Evolutionary conservation across 1,140 invertebrate species (phyloP), one percentile per base, ranked within the genome.

Genomic region (Drosophila pruinosa): DNA sequence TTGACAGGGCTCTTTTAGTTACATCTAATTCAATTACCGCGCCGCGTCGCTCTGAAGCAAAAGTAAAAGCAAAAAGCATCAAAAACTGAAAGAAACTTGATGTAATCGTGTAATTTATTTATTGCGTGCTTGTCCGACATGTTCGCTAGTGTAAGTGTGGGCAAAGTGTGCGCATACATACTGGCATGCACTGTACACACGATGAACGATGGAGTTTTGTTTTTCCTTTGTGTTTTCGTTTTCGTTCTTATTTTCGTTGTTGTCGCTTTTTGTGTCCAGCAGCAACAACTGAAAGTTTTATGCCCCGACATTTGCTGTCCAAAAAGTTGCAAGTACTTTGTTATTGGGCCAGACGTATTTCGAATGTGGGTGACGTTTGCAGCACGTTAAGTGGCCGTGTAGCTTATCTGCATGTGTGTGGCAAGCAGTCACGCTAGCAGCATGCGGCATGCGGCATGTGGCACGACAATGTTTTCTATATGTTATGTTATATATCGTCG

Each of bases 51-150:
- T 52, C 10, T 12, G 28, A 53, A 53, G 17, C 1, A 52, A n/a
- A 50, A 45, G n/a, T n/a, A 63, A 57, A 65, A 48, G 48, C 14
- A 56, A 54, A 26, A 63, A 48, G 48, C 15, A 34, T 26, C 41
- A 48, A 48, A 34, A 22, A 57, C 31, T n/a, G 57, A 41, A 36
- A 57, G 38, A 64, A 72, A 62, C 59, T 59, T 73, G 58, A 48
- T 67, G 54, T 78, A 72, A 78, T 88, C 73, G 82, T 75, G 85
- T 89, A 89, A 89, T 89, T 89, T 89, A 89, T 80, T 89, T 89
- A 89, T 89, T 89, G 85, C 85, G 79, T 89, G 85, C 56, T 78
- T 69, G 62, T 68, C 52, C 62, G 41, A 73, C 79, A 83, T 80
- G 38, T 34, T 41, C 17, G n/a, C 10, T 4, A 22, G 41, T 24